Base-by-base conservation (phyloP, 2,797 vertebrate genomes). In the Psittacula echo region DNA sequence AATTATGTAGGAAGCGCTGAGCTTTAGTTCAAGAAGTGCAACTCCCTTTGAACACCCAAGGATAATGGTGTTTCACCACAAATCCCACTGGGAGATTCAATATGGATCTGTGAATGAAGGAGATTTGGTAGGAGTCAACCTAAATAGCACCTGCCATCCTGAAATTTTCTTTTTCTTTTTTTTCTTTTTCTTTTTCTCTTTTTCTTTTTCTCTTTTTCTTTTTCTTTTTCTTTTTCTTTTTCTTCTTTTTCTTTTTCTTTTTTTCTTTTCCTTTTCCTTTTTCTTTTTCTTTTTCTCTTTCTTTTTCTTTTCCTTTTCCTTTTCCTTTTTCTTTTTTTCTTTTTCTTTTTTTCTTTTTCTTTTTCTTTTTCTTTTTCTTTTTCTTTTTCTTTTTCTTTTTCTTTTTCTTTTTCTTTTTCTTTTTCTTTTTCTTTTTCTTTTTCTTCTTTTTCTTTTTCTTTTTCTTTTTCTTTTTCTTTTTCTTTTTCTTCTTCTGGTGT, bases 251-350 rank as follows among this genome's bases (percentile, higher is more conserved):
- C 9, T 29, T 30, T 3, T 7, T 5, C 4, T 12, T 3, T 2
- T 3, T 3, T 44, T 10, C 26, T 2, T 7, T 32, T 5, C 12
- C 9, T 4, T 1, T 11, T 11, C 16, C 5, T 20, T 20, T 0
- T 5, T 22, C 4, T 3, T 11, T 3, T 7, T 4, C 7, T 7
- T 15, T 7, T 2, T 2, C 4, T 8, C 1, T 4, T 16, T 2
- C 5, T 2, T 1, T 7, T 13, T 2, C 2, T 5, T 7, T 2
- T 15, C 3, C 8, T 18, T 8, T 5, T 2, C 1, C 4, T 5
- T 1, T 6, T 2, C 3, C 3, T 1, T 2, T 6, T 6, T 4
- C 2, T 2, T 15, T 20, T 0, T 7, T 18, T 4, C 3, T 11
- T 3, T 7, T 4, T 2, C 6, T 12, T 5, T 15, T 15, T 7